Percentiles rank a stretch among this genome's conserved stretches.
phyloP scores from a whole-genome alignment of 2,888 invertebrate species.

The Geophilus truncorum region DNA sequence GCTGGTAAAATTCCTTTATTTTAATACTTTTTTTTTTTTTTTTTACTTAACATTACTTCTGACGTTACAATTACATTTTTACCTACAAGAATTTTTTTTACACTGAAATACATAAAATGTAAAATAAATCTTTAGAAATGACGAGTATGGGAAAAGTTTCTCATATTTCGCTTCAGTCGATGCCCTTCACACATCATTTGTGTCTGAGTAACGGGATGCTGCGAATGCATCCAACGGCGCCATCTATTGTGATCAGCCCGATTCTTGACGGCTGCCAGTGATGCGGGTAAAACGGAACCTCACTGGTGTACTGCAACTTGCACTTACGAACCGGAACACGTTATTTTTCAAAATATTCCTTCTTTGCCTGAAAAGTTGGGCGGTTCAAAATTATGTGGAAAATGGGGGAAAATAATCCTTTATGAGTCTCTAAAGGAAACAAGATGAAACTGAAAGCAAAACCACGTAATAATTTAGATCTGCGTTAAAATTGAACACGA shows the following conservation, averaged over 20 bases:
- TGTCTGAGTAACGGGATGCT: background rate
- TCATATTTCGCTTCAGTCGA: background rate
- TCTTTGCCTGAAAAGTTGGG: background rate
- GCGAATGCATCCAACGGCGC: background rate
- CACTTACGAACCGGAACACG: constrained; percentile 2
- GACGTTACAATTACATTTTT: background rate
- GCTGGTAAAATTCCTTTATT: constrained; percentile 63
- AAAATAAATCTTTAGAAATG: background rate
- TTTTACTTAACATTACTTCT: too few species aligned
- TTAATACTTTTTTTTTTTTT: background rate
- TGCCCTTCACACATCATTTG: background rate
- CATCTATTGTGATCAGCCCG: background rate
- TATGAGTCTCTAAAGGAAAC: background rate
- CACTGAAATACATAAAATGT: background rate
- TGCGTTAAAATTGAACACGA: too few species aligned
- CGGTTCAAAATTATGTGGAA: background rate
- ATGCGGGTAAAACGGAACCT: background rate
- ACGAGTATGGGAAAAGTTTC: background rate
- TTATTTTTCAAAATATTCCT: background rate
- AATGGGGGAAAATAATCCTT: too few species aligned
- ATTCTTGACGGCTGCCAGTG: background rate
- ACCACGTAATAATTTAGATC: too few species aligned
- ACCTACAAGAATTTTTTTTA: background rate
- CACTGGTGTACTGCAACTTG: background rate
- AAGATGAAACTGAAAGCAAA: background rate